These are phyloP conservation scores for Hassar affinis DNA, from an alignment of 2,113 vertebrate genomes.

Conservation along the genomic window DNA sequence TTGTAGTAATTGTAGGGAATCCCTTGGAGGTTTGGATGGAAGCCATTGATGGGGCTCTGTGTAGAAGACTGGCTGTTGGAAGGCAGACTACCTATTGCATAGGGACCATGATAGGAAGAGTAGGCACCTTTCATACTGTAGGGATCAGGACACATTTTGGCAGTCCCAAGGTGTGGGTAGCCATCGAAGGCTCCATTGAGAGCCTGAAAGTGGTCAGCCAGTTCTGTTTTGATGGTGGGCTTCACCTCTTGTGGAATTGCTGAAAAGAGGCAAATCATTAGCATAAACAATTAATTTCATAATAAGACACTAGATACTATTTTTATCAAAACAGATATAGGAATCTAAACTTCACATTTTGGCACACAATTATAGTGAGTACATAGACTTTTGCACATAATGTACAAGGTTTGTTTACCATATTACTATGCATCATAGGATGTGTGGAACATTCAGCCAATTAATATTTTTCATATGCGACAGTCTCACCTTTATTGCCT, in stretches of 20 bases:
- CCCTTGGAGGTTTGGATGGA: constrained; percentile 83
- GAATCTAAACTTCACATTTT: neutral
- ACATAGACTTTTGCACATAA: neutral
- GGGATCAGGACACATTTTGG: constrained; percentile 81
- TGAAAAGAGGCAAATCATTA: constrained; percentile 59
- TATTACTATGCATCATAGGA: neutral
- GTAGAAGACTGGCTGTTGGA: constrained; percentile 79
- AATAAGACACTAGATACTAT: neutral
- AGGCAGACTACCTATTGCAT: constrained; percentile 89
- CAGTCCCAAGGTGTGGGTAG: constrained; percentile 78
- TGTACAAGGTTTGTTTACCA: neutral
- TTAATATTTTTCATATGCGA: neutral
- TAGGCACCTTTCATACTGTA: constrained; percentile 87
- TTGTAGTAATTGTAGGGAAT: constrained; percentile 87
- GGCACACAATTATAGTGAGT: neutral
- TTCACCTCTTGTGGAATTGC: constrained; percentile 80
- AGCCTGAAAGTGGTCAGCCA: constrained; percentile 74
- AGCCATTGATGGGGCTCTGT: constrained; percentile 80
- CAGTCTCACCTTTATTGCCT: constrained; percentile 70
- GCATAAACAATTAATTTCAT: neutral
- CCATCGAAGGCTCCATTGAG: constrained; percentile 81
- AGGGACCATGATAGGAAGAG: constrained; percentile 88
- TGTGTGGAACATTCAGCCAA: neutral
- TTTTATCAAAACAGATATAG: neutral
- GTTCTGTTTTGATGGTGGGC: constrained; percentile 85